Percentiles rank a stretch among this genome's conserved stretches.
These are phyloP conservation scores for Dolichallabes microphthalmus DNA, from an alignment of 2,113 vertebrate genomes.

Conservation along the genomic window DNA sequence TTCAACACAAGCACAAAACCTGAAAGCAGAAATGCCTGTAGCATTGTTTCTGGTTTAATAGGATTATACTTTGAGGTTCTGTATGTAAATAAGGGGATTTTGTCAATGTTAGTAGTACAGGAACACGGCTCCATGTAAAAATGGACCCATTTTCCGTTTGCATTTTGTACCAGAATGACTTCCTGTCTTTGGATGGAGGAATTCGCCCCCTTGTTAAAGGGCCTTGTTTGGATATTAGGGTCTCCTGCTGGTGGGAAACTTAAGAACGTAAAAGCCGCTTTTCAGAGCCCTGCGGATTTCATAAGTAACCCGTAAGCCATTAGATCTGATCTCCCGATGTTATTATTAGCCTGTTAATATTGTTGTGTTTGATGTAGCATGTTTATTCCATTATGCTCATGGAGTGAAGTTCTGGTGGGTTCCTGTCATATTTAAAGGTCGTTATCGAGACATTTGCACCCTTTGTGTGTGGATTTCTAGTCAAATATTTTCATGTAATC, in stretches of 20 bases:
- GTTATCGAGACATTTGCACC: background rate
- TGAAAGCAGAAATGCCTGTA: background rate
- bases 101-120: background rate
- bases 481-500: background rate
- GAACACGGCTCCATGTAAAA: slow-evolving; percentile 10
- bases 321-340: slow-evolving; percentile 17
- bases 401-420: background rate
- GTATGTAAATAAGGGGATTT: background rate
- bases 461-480: background rate
- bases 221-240: slow-evolving; percentile 48
- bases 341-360: slow-evolving; percentile 34
- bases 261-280: slow-evolving; percentile 31
- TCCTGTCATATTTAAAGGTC: background rate
- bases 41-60: background rate
- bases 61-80: background rate
- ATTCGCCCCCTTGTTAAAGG: slow-evolving; percentile 40
- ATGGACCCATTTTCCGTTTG: slow-evolving; percentile 20
- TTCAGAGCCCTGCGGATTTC: slow-evolving; percentile 42
- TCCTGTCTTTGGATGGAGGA: slow-evolving; percentile 41
- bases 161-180: slow-evolving; percentile 34
- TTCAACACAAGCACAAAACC: background rate
- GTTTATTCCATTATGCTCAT: slow-evolving; percentile 3
- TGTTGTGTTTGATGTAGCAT: slow-evolving; percentile 18
- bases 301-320: slow-evolving; percentile 23
- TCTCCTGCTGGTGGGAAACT: slow-evolving; percentile 60